phyloP scores from a whole-genome alignment of 2,113 vertebrate species.

The Regulus satrapa region DNA sequence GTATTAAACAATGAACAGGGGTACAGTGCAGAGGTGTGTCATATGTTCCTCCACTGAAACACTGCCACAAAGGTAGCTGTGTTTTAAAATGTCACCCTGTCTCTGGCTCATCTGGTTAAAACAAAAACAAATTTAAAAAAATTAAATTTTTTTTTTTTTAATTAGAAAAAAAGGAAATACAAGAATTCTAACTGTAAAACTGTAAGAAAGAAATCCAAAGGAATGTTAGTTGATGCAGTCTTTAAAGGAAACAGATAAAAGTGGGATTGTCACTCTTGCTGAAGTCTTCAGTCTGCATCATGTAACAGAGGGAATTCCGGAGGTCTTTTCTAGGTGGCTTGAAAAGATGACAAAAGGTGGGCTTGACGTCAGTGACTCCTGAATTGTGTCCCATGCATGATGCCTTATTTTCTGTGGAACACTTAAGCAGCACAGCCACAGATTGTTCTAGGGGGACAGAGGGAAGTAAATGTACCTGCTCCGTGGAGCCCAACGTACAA shows the following conservation, averaged over 20 bases:
- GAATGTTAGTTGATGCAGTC: background rate
- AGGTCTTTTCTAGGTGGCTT: background rate
- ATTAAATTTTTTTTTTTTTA: too few species aligned
- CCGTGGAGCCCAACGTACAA: background rate
- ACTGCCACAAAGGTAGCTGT: background rate
- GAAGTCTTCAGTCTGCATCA: background rate
- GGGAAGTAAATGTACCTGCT: background rate
- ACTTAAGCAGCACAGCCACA: background rate
- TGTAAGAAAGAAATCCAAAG: background rate
- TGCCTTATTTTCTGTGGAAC: background rate
- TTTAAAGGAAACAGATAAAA: background rate
- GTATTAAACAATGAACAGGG: background rate
- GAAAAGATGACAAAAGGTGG: background rate
- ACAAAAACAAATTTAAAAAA: background rate
- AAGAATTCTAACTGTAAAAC: background rate
- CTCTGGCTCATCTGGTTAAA: background rate
- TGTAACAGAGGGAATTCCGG: background rate
- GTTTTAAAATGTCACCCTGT: background rate
- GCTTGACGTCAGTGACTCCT: background rate
- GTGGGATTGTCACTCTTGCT: background rate
- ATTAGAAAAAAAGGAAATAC: background rate
- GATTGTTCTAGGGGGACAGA: background rate
- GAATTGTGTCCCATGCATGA: fast-evolving
- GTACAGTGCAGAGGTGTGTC: background rate
- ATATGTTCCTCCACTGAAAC: background rate